Evolutionary conservation across 2,113 vertebrate species (phyloP).

Genomic region (Python bivittatus): DNA sequence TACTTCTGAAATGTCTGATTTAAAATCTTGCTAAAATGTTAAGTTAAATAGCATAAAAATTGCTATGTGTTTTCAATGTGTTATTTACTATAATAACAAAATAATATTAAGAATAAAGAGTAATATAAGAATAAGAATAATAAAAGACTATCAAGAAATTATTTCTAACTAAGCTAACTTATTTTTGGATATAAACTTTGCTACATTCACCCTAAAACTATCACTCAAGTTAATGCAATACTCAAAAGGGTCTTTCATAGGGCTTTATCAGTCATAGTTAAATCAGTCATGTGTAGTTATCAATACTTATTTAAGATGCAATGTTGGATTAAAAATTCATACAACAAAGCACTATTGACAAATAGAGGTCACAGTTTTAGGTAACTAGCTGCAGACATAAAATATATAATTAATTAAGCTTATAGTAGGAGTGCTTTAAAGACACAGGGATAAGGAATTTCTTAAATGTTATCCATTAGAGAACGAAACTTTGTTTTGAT

Average conservation of each 20-base stretch:
- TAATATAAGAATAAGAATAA: no score
- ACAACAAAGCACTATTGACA: not conserved
- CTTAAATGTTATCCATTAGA: not conserved
- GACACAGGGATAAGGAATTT: not conserved
- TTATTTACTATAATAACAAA: no score
- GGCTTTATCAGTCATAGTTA: not conserved
- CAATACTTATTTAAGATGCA: not conserved
- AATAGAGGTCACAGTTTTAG: not conserved
- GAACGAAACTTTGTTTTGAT: not conserved
- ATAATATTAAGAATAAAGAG: no score
- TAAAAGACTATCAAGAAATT: not conserved
- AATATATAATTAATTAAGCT: not conserved
- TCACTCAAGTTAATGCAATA: not conserved
- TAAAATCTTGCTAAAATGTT: not conserved
- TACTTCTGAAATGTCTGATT: not conserved
- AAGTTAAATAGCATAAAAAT: not conserved
- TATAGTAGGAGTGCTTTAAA: not conserved
- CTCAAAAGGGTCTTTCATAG: not conserved
- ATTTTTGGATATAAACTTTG: not conserved
- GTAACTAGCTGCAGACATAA: not conserved
- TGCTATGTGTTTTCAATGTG: not conserved
- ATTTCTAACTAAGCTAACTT: not conserved
- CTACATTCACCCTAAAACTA: not conserved
- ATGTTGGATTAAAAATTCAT: not conserved
- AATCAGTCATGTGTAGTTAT: not conserved